Conservation (phyloP, 1,140 invertebrate genomes). For the Sminthurides bifidus region DNA sequence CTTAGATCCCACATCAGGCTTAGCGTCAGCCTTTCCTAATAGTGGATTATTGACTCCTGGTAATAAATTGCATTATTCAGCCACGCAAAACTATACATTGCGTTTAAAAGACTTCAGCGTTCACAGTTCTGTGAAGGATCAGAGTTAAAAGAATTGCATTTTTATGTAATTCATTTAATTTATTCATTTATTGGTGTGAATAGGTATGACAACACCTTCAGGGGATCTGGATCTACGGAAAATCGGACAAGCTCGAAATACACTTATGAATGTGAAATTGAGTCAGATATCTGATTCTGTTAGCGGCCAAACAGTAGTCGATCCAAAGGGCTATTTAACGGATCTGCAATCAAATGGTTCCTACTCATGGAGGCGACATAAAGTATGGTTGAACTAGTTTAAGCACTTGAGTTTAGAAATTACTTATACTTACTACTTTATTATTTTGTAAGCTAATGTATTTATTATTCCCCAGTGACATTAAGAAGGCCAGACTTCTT, state of each 20-base stretch:
- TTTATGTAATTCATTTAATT: background rate
- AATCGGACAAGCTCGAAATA: slow-evolving; percentile 97
- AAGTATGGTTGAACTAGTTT: slow-evolving; percentile 45
- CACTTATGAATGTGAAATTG: slow-evolving; percentile 98
- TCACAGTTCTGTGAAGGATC: background rate
- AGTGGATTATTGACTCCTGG: slow-evolving; percentile 56
- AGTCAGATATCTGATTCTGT: slow-evolving; percentile 98
- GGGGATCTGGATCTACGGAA: slow-evolving; percentile 95
- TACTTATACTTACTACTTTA: too few species aligned
- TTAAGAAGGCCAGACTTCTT: slow-evolving; percentile 93
- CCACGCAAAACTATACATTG: background rate
- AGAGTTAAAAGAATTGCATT: slow-evolving; percentile 18
- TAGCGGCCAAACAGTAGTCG: slow-evolving; percentile 96
- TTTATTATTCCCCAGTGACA: slow-evolving; percentile 56
- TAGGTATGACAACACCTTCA: slow-evolving; percentile 55
- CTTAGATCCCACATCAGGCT: slow-evolving; percentile 71
- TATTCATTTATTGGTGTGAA: slow-evolving; percentile 8
- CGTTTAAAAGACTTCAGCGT: background rate
- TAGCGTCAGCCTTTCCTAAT: slow-evolving; percentile 67
- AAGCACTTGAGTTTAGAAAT: background rate
- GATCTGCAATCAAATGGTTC: slow-evolving; percentile 98
- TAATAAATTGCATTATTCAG: slow-evolving; percentile 17
- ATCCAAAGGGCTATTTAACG: slow-evolving; percentile 98
- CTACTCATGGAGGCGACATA: slow-evolving; percentile 94
- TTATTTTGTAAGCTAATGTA: too few species aligned